A percentile compares a stretch with the other conserved stretches of the same genome.
These are phyloP conservation scores for Loris lydekkerianus DNA, from an alignment of 2,797 vertebrate species.

Conservation along the genomic window DNA sequence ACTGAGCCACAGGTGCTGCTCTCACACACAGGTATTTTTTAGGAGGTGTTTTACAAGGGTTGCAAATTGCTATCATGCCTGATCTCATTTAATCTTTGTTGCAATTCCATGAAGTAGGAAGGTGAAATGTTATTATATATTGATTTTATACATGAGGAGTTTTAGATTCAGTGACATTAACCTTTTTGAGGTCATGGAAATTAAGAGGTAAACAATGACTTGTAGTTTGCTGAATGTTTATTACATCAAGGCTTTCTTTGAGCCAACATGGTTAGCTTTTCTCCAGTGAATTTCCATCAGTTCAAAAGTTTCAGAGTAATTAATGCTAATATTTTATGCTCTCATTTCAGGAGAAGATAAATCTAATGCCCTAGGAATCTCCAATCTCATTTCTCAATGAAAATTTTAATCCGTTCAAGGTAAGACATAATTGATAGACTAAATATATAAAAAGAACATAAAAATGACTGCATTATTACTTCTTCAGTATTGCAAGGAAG, in stretches of 20 bases:
- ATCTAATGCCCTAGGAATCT: neutral
- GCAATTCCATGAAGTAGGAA: neutral
- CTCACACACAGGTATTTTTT: neutral
- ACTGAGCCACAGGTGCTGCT: no score
- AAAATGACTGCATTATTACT: neutral
- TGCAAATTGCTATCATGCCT: neutral
- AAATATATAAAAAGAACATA: slow-evolving; percentile 17
- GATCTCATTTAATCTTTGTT: neutral
- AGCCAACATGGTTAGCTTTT: neutral
- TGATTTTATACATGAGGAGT: slow-evolving; percentile 5
- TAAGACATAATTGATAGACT: neutral
- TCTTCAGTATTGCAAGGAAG: neutral
- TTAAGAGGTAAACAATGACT: no score
- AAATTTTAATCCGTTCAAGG: slow-evolving; percentile 35
- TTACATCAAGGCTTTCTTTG: neutral
- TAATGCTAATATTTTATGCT: slow-evolving; percentile 2
- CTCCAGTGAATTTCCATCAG: neutral
- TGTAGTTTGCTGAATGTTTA: neutral
- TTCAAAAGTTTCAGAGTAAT: slow-evolving; percentile 2
- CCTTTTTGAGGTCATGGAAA: neutral
- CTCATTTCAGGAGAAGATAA: slow-evolving; percentile 4
- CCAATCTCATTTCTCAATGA: slow-evolving; percentile 57
- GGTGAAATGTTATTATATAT: neutral
- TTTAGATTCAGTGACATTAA: neutral
- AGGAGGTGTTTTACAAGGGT: neutral